Base-by-base conservation (phyloP, 1,140 invertebrate species). In the Rhyacophila brunnea region DNA sequence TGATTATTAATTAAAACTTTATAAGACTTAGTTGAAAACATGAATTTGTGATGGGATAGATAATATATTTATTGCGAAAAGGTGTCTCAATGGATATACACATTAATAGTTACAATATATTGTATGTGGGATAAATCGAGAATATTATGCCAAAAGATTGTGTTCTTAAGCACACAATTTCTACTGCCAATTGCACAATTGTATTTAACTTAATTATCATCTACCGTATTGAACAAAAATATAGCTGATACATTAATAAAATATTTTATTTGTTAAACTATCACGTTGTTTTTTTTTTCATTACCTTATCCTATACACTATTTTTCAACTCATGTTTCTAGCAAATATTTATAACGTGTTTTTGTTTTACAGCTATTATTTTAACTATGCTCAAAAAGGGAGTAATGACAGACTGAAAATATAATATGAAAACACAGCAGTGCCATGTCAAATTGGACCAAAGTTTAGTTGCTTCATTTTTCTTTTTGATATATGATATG, bases 151-250 rank as follows among this genome's bases (percentile, higher is more conserved):
- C 62, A 64, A 64, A 63, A 49, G 32, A 57, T 64, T 64, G 62
- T 64, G 62, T 64, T 64, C 62, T 57, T 15, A 59, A 60, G 57
- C 57, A 64, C 57, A 49, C 43, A 57, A 50, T 40, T 64, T 64
- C 47, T 60, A 64, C 62, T 64, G 62, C 62, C 62, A 64, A 64
- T 60, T 60, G 62, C 62, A 64, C 57, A 60, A 56, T 64, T 64
- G 47, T 64, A 64, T 63, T 63, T 40, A 53, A 60, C 47, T 52
- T 57, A 48, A 60, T 59, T 52, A 63, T 58, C 61, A 63, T 57
- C 62, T 64, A 57, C 57, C 57, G 45, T 64, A 49, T 49, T 34
- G 50, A 19, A 50, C 51, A 47, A 28, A 62, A 62, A 51, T 64
- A 53, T 64, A 64, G 62, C 62, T 60, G 57, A 62, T 43, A 51